Evolutionary conservation across 2,888 invertebrate species (phyloP), one percentile per base, ranked within the genome.

Genomic region (Notocelia uddmanniana): DNA sequence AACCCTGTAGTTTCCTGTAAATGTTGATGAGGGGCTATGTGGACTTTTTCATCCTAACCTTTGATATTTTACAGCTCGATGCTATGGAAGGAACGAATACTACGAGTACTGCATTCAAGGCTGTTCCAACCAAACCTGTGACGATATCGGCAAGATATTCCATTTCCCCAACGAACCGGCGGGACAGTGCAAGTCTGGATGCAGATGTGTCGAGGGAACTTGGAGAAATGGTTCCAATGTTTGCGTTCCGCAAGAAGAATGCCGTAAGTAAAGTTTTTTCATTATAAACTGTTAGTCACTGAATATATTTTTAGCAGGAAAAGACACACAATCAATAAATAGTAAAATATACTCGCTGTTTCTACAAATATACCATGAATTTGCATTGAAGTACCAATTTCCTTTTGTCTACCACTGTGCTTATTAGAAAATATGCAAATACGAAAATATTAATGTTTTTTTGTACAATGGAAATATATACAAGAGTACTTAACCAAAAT

Each of bases 31-130:
- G 26, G 2, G 26, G 2, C 26, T 26, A 26, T 2, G 11, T 41
- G 13, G 79, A 58, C 13, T 62, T 21, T 37, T 69, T 26, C 34
- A 19, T 45, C 62, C 54, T 58, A 66, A 68, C 48, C 3, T 13
- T n/a, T 45, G 2, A 10, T 18, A 45, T 18, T 18, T 60, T 60
- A 31, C 72, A 84, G 84, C 76, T 13, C 77, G 77, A 75, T 85
- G 88, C 71, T 73, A 73, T 6, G 80, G 81, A 2, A 73, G 74
- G 0, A 72, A 86, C 45, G 87, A 87, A 71, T 83, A 81, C 71
- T 88, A 79, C 62, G 59, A 37, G 5, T 15, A 21, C 5, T 68
- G 68, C 18, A 52, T 59, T n/a, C 0, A 21, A 5, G 68, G 52
- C 13, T 68, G 68, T n/a, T 21, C 31, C 8, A 68, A 48, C 48